These are phyloP conservation scores for Chloropsis cyanopogon DNA, from an alignment of 2,113 vertebrate species.

Conservation along the genomic window DNA sequence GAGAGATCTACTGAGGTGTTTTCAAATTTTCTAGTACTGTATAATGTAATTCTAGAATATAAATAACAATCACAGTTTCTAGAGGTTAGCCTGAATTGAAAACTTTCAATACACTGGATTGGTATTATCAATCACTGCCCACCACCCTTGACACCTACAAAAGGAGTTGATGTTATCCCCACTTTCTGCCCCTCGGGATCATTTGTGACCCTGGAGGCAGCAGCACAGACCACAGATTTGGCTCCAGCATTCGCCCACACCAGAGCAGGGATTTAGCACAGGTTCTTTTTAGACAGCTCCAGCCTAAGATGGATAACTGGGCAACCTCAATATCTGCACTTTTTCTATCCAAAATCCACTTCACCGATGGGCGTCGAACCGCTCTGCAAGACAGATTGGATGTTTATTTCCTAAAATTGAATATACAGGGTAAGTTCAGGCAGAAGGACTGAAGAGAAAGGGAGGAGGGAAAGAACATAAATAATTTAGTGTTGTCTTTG, in stretches of 20 bases:
- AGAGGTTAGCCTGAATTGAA: neutral
- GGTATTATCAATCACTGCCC: neutral
- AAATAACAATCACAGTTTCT: neutral
- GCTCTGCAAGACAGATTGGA: neutral
- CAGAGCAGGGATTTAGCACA: slow-evolving; percentile 1
- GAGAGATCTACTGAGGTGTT: neutral
- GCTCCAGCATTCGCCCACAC: neutral
- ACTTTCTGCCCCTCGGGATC: neutral
- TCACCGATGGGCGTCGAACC: neutral
- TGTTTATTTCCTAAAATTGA: slow-evolving; percentile 56
- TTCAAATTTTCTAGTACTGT: neutral
- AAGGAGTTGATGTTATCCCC: neutral
- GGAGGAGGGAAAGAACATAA: slow-evolving; percentile 39
- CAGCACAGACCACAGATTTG: neutral
- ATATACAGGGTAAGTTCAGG: slow-evolving; percentile 23
- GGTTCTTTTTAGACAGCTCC: neutral
- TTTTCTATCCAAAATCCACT: neutral
- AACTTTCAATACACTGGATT: too few species aligned
- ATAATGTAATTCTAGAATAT: neutral
- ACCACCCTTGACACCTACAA: neutral
- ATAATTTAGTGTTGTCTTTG: slow-evolving; percentile 65
- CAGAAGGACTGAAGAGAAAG: slow-evolving; percentile 35
- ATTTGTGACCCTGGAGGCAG: neutral
- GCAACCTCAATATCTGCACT: neutral
- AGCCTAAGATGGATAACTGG: neutral